Evolutionary conservation across 2,797 vertebrate genomes (phyloP).

Genomic region (Ficedula albicollis): DNA sequence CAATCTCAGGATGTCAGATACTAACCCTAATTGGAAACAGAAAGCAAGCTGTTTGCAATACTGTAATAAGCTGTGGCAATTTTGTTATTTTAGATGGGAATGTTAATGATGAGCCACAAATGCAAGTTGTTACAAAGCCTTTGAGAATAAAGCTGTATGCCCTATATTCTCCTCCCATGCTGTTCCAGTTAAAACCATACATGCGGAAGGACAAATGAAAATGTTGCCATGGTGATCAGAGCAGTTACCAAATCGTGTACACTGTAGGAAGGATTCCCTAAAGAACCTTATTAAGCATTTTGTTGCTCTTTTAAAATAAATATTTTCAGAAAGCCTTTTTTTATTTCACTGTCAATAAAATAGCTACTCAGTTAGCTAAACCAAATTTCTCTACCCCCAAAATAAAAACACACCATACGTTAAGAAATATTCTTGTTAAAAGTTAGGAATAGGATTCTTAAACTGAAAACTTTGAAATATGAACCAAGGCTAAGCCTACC

Average conservation of each 20-base stretch:
- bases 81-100: conserved; percentile 24
- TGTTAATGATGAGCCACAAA: conserved; percentile 34
- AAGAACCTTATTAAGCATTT: conserved; percentile 49
- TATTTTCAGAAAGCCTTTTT: conserved; percentile 47
- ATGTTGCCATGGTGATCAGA: conserved; percentile 52
- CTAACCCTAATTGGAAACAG: neutral
- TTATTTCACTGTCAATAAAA: neutral
- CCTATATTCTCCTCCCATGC: conserved; percentile 47
- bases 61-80: neutral
- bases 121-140: conserved; percentile 46
- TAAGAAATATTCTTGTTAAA: neutral
- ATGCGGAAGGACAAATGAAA: conserved; percentile 40
- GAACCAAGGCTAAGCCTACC: neutral
- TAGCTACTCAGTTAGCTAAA: neutral
- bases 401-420: neutral
- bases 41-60: neutral
- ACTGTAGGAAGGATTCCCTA: conserved; percentile 57
- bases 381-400: neutral
- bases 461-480: neutral
- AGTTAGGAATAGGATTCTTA: neutral
- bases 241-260: conserved; percentile 18
- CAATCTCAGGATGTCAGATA: neutral
- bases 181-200: conserved; percentile 30
- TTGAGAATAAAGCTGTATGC: conserved; percentile 38
- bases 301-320: conserved; percentile 18